phyloP scores from a whole-genome alignment of 2,797 vertebrate species.

The Leptodactylus fallax region DNA sequence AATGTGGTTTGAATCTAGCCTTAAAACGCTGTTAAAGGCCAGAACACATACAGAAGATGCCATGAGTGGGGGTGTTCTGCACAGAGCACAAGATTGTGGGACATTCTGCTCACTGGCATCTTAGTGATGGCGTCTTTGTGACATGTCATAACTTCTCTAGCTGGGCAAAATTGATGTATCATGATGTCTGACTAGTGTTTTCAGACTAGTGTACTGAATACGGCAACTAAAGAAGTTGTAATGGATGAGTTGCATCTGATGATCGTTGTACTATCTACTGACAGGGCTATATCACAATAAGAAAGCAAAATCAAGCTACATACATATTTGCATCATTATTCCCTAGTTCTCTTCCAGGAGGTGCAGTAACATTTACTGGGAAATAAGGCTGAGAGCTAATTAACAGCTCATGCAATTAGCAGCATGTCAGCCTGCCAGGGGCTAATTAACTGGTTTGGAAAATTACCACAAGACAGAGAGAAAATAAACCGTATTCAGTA shows the following conservation, averaged over 20 bases:
- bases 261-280: not conserved
- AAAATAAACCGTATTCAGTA: slow-evolving; percentile 56
- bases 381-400: slow-evolving; percentile 61
- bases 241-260: no score
- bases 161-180: no score
- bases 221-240: no score
- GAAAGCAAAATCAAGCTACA: not conserved
- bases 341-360: slow-evolving; percentile 27
- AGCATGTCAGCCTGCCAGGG: slow-evolving; percentile 58
- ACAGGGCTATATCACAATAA: not conserved
- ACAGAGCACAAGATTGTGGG: not conserved
- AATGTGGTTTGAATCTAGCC: not conserved
- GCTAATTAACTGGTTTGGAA: slow-evolving; percentile 63
- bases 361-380: slow-evolving; percentile 37
- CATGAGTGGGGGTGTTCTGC: not conserved
- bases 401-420: slow-evolving; percentile 64
- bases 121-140: not conserved
- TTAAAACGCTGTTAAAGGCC: not conserved
- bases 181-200: no score
- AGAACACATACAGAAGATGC: not conserved
- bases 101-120: not conserved
- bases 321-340: slow-evolving; percentile 12
- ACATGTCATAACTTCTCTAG: no score
- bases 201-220: no score
- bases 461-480: slow-evolving; percentile 60